Conservation (phyloP, 2,113 vertebrate species). For the Dasyurus viverrinus region DNA sequence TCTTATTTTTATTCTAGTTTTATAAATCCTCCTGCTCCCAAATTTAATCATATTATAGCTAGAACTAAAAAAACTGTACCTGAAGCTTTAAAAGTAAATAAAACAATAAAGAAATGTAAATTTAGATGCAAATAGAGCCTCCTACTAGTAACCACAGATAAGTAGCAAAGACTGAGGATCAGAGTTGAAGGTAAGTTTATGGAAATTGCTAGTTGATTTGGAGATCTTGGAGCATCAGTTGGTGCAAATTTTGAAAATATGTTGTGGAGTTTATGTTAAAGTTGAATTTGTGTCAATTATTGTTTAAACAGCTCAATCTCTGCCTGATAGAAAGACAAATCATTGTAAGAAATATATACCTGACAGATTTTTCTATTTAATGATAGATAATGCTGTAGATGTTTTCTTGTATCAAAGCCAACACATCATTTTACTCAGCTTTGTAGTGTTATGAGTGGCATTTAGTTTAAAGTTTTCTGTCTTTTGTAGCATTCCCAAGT, state of each 20-base stretch:
- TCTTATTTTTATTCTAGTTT: not conserved
- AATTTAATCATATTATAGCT: not conserved
- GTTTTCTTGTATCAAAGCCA: constrained; percentile 79
- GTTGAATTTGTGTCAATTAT: constrained; percentile 46
- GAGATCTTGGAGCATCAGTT: not conserved
- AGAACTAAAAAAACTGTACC: not conserved
- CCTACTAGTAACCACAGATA: not conserved
- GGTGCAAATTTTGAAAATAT: constrained; percentile 18
- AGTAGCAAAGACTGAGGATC: not conserved
- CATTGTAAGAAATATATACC: constrained; percentile 68
- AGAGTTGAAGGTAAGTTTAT: not conserved
- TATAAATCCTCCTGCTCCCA: not conserved
- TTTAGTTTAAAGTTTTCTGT: constrained; percentile 81
- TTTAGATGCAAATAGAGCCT: not conserved
- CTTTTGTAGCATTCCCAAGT: constrained; percentile 75
- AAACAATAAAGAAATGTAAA: not conserved
- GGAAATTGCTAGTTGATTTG: not conserved
- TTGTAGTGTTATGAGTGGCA: constrained; percentile 78
- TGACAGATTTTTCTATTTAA: constrained; percentile 76
- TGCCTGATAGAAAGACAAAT: constrained; percentile 44
- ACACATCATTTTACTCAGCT: constrained; percentile 72
- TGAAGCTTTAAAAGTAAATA: not conserved
- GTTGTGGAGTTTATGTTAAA: constrained; percentile 40
- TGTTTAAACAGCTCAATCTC: constrained; percentile 60
- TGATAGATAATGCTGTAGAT: constrained; percentile 77